Evolutionary conservation across 2,113 vertebrate genomes (phyloP).

Genomic region (Litocranius walleri): DNA sequence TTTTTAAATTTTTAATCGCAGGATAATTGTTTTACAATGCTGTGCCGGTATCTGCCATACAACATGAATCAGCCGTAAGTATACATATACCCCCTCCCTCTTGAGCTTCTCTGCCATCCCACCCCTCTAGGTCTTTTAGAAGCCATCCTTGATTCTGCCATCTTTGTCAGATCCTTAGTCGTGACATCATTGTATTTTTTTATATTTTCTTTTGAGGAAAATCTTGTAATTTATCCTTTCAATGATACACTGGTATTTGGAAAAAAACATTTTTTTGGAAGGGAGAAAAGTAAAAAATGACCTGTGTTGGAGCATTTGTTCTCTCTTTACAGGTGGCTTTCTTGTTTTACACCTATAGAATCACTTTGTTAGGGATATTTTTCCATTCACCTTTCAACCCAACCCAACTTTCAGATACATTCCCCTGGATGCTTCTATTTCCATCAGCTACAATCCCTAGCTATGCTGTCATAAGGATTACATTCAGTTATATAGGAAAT

Average conservation of each 20-base stretch:
- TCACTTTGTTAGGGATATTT: neutral
- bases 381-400: neutral
- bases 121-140: neutral
- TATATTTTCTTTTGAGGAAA: neutral
- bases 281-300: neutral
- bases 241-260: neutral
- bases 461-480: neutral
- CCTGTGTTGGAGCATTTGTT: neutral
- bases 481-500: neutral
- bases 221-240: neutral
- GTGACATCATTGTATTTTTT: neutral
- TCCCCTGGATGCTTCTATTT: neutral
- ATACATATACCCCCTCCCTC: neutral
- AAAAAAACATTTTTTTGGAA: neutral
- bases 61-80: neutral
- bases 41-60: neutral
- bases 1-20: neutral
- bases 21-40: neutral
- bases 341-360: neutral
- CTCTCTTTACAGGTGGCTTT: neutral
- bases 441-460: neutral
- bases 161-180: neutral
- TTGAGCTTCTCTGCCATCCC: neutral
- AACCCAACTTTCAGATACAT: neutral
- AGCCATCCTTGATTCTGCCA: neutral